Conservation (phyloP, 2,113 vertebrate genomes). For the Psophia crepitans region DNA sequence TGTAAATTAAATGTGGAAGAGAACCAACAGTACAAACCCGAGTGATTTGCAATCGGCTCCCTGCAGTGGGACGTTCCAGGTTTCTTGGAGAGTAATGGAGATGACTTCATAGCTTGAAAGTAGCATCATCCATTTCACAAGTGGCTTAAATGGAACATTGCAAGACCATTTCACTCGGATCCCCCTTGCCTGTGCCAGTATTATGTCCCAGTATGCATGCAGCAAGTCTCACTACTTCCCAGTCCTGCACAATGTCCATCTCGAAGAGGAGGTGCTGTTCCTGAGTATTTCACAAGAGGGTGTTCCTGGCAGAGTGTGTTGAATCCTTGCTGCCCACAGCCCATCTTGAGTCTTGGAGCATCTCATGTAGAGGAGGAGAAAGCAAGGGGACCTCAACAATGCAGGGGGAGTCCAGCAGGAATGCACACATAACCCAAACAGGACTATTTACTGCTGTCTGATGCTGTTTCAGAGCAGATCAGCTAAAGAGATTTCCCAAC, state of each 20-base stretch:
- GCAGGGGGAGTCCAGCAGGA: background rate
- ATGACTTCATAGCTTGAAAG: background rate
- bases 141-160: background rate
- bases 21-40: background rate
- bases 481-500: conserved; percentile 45
- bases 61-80: background rate
- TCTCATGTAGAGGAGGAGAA: background rate
- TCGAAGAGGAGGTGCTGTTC: background rate
- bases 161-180: background rate
- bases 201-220: background rate
- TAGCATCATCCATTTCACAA: background rate
- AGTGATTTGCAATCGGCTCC: background rate
- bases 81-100: background rate
- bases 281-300: background rate
- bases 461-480: conserved; percentile 43
- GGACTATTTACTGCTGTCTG: conserved; percentile 3
- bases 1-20: background rate
- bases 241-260: background rate
- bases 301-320: background rate
- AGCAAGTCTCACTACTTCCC: background rate
- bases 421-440: background rate
- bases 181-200: accelerated
- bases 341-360: background rate
- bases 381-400: background rate
- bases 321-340: background rate